Base-by-base conservation (phyloP, 2,113 vertebrate species). In the Cricetomys ansorgei region DNA sequence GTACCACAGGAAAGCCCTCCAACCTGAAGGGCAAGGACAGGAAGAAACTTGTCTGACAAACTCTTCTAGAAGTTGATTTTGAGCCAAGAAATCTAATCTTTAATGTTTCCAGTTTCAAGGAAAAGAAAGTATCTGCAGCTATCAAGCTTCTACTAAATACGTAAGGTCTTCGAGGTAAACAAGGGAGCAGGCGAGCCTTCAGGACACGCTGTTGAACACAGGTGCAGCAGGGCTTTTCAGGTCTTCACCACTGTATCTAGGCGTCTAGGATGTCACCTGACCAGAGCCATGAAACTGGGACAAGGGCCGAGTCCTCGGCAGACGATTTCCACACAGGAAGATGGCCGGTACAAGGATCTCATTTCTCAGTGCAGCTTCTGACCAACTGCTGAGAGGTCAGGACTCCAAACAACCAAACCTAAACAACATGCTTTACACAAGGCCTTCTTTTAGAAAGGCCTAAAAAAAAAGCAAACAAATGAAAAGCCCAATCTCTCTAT, bases 271-370 rank as follows among this genome's bases (percentile, higher is more conserved):
- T 65, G 40, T 9, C 48, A 67, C 31, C 62, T 53, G 62, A 40
- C 37, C 37, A 64, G 8, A 40, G 75, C 40, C 79, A 89, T 55
- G 21, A 79, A 96, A 95, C 3, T 87, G n/a, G 84, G 57, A 67
- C 95, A 93, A 37, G 86, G 37, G 25, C 67, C 19, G 40, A 45
- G 37, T 69, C 72, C 88, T 90, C n/a, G n/a, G n/a, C n/a, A n/a
- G n/a, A n/a, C n/a, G n/a, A 92, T 95, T 96, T 96, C 67, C 96
- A 79, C 57, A 37, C 21, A 83, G 59, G 72, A 93, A 45, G 17
- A 73, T 34, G 70, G 84, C 64, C 45, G 64, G 31, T 48, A 43
- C 48, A 81, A 83, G 69, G 91, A 96, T 96, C 80, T 43, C 64
- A 59, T 92, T 95, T 96, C 96, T 92, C n/a, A 40, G 3, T 27